Base-by-base conservation (phyloP, 2,113 vertebrate genomes). In the Prionailurus viverrinus region DNA sequence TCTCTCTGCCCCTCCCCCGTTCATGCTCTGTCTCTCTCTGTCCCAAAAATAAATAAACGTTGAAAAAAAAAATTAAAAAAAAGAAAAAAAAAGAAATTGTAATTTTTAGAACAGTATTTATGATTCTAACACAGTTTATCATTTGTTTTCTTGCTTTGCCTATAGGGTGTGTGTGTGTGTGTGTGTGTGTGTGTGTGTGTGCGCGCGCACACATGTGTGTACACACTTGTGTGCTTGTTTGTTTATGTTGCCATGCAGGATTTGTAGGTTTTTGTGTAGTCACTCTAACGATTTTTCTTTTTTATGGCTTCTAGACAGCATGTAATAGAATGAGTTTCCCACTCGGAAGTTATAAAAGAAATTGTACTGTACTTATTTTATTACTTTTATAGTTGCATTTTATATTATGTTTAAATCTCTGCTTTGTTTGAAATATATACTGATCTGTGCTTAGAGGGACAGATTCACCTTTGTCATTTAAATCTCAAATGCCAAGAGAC, bases 401-500 rank as follows among this genome's bases (percentile, higher is more conserved):
- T 51, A 78, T 69, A 51, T 80, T 76, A 68, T 7, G 41, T 61
- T 88, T 88, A 88, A 93, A 83, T 82, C 39, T 95, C 69, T 86
- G 66, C 41, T 73, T 45, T 36, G 18, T 85, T 86, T 96, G 84
- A 25, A 76, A 39, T 96, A 69, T 68, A 48, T 53, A 39, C 39
- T 94, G 61, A 68, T 66, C 69, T 87, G 5, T 74, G 13, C 53
- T 91, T 91, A 68, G 27, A 80, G 14, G 36, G 58, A 58, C 45
- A 95, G 65, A 89, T 69, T 85, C 65, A 89, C 7, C n/a, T 83
- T 93, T 95, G 45, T 84, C 78, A 79, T 74, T 94, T 69, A 73
- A 94, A 80, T 74, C 45, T 86, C 65, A 87, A 79, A 79, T 87
- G 45, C 89, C 33, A 48, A 45, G 45, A 45, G 45, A 45, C 45